A percentile compares a stretch with the other conserved stretches of the same genome.
Conservation (phyloP, 2,113 vertebrate species). For the Misgurnus anguillicaudatus region DNA sequence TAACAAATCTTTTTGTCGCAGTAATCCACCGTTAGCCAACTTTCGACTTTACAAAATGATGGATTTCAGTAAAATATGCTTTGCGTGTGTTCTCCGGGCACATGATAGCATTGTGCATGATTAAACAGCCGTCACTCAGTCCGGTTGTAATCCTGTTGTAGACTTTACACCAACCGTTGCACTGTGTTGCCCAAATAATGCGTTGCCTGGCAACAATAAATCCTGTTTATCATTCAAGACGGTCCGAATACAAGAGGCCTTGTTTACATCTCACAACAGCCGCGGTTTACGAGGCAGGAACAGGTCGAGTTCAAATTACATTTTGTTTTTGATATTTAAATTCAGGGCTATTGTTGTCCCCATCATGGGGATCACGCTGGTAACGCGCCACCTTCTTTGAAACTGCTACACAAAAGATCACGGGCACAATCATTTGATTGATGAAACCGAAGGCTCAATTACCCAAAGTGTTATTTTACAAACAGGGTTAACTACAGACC, state of each 20-base stretch:
- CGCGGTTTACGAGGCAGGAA: constrained; percentile 10
- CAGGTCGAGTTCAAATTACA: constrained; percentile 17
- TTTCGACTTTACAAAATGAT: not conserved
- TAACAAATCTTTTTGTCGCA: constrained; percentile 3
- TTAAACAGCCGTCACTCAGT: not conserved
- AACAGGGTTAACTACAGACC: constrained; percentile 30
- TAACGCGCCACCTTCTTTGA: constrained; percentile 7
- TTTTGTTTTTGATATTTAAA: constrained; percentile 33
- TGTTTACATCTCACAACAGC: constrained; percentile 27
- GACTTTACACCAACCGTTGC: constrained; percentile 27
- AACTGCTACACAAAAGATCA: constrained; percentile 29
- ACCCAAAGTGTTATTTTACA: not conserved
- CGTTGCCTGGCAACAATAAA: constrained; percentile 50
- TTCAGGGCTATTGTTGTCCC: constrained; percentile 4
- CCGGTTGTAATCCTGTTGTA: constrained; percentile 12
- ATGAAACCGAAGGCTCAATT: constrained; percentile 17
- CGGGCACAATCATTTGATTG: not conserved
- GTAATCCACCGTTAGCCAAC: constrained; percentile 8
- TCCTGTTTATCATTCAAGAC: constrained; percentile 44
- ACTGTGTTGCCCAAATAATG: constrained; percentile 52
- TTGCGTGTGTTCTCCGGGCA: constrained; percentile 7
- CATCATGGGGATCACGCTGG: not conserved
- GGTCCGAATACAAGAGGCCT: constrained; percentile 16
- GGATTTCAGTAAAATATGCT: not conserved
- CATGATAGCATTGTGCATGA: constrained; percentile 6